These are phyloP conservation scores for Protophormia terraenovae DNA, from an alignment of 2,888 invertebrate species.

Conservation along the genomic window DNA sequence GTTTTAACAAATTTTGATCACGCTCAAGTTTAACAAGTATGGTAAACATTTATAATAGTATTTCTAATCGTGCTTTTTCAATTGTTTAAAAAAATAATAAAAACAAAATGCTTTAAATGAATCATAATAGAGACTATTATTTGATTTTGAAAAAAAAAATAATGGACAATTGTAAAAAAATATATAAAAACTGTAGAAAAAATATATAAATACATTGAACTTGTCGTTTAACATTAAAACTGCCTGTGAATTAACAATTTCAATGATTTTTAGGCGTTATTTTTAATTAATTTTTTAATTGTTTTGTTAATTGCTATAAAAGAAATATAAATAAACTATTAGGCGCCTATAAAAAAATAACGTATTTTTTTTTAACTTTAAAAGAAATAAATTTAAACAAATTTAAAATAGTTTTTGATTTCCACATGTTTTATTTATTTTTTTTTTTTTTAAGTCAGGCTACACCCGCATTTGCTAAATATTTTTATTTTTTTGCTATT, in stretches of 20 bases:
- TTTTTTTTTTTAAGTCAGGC: neutral
- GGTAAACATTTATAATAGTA: slow-evolving; percentile 2
- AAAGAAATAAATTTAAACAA: neutral
- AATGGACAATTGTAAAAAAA: neutral
- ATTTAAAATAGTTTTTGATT: neutral
- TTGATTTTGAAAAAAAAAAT: slow-evolving; percentile 14
- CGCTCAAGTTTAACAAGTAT: slow-evolving; percentile 13
- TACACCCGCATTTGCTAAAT: slow-evolving; percentile 20
- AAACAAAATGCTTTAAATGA: slow-evolving; percentile 33
- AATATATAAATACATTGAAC: slow-evolving; percentile 27
- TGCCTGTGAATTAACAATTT: slow-evolving; percentile 7
- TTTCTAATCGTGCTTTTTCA: slow-evolving; percentile 4
- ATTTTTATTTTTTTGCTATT: neutral
- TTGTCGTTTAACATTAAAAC: neutral
- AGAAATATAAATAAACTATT: neutral
- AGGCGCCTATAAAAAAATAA: neutral
- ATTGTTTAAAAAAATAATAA: slow-evolving; percentile 2
- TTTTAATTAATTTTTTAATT: slow-evolving; percentile 39
- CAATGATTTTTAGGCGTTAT: slow-evolving; percentile 35
- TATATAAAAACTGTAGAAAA: no score
- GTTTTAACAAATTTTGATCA: neutral
- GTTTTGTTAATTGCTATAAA: slow-evolving; percentile 17
- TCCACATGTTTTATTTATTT: no score
- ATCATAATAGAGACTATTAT: slow-evolving; percentile 25
- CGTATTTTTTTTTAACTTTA: no score